Base-by-base conservation (phyloP, 2,888 invertebrate genomes). In the Euclidia mi region DNA sequence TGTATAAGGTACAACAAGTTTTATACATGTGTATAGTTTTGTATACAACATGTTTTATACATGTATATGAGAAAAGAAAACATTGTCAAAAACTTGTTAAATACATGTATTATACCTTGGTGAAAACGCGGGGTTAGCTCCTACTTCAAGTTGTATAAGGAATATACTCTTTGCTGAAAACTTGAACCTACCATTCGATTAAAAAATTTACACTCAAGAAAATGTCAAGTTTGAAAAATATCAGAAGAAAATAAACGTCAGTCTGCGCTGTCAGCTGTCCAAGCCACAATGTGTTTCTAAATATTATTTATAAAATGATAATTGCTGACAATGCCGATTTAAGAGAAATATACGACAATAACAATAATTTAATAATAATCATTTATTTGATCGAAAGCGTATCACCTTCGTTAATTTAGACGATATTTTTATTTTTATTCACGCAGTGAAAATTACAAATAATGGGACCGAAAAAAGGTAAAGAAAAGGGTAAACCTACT, bases 381-480 rank as follows among this genome's bases (percentile, higher is more conserved):
- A 51, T 51, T 38, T 3, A 37, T 44, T 9, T 14, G 7, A 20
- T 44, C 11, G 25, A 35, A 25, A 25, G 9, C 2, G 3, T 6
- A 1, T 4, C 17, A 12, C 11, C 11, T 1, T 10, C 10, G 20
- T 14, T 20, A 2, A 10, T 38, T n/a, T 28, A 42, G 10, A 0
- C 1, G 9, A 12, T 29, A n/a, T 31, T 6, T n/a, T 31, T 10
- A 9, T n/a, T 2, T 29, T 31, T 18, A 9, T 3, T 0, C 18
- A 32, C 7, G 7, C 7, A 25, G 20, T 7, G 20, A 25, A 25
- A 41, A 14, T 2, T 0, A 40, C 9, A 31, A 4, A 20, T 9
- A 50, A 88, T 90, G 89, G 65, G 79, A n/a, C 88, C 89, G 1
- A 90, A 90, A 47, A 88, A 89, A 71, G 81, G 71, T 2, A 76